Conservation (phyloP, 2,797 vertebrate species). For the Danio tinwini region DNA sequence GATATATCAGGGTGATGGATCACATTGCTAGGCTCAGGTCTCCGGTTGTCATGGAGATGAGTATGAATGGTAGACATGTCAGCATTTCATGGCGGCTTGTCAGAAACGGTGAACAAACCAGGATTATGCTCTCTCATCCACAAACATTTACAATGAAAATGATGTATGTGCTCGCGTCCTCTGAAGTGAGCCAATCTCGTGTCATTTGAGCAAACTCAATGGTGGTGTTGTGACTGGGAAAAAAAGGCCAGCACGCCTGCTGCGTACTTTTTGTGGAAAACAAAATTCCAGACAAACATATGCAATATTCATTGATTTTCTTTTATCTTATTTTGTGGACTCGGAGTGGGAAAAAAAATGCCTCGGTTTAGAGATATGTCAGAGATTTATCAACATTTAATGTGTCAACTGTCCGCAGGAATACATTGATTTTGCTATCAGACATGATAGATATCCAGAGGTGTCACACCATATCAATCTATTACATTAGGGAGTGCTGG, state of each 20-base stretch:
- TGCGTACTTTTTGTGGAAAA: background rate
- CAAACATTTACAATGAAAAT: slow-evolving; percentile 46
- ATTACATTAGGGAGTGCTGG: slow-evolving; percentile 6
- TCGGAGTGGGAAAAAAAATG: background rate
- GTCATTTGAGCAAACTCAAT: background rate
- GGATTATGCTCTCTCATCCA: slow-evolving; percentile 39
- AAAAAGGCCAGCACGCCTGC: background rate
- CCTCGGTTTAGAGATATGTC: slow-evolving; percentile 23
- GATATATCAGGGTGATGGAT: slow-evolving; percentile 57
- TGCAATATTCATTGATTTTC: slow-evolving; percentile 15
- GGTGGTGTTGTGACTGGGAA: background rate
- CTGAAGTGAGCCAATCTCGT: slow-evolving; percentile 26
- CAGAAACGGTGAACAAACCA: slow-evolving; percentile 36
- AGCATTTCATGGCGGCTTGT: slow-evolving; percentile 63
- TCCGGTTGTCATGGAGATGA: slow-evolving; percentile 72
- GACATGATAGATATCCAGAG: slow-evolving; percentile 31
- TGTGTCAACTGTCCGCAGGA: slow-evolving; percentile 26
- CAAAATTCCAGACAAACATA: background rate
- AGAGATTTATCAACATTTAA: slow-evolving; percentile 47
- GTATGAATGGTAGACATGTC: slow-evolving; percentile 64
- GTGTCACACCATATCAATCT: slow-evolving; percentile 21
- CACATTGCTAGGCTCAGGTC: slow-evolving; percentile 49
- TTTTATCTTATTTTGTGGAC: background rate
- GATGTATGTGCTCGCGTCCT: slow-evolving; percentile 11
- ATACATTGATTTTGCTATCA: slow-evolving; percentile 44